Conservation (phyloP, 2,797 vertebrate genomes). For the Microcaecilia unicolor region DNA sequence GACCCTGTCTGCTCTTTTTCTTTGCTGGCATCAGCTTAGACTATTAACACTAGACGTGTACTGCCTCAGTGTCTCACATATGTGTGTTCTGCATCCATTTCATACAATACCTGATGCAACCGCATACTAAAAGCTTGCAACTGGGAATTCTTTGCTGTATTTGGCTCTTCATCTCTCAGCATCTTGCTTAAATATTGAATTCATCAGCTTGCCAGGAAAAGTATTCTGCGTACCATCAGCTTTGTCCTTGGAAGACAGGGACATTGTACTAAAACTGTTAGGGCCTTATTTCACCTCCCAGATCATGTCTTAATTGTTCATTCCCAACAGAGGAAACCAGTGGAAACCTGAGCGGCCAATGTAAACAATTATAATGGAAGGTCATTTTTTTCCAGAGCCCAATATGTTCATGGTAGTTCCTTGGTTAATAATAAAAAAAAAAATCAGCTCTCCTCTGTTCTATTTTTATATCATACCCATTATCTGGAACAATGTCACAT, state of each 20-base stretch:
- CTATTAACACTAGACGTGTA: slow-evolving; percentile 43
- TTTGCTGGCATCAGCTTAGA: slow-evolving; percentile 44
- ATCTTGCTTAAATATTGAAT: slow-evolving; percentile 24
- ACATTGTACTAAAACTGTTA: slow-evolving; percentile 33
- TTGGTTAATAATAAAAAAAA: slow-evolving; percentile 9
- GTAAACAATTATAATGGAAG: slow-evolving; percentile 35
- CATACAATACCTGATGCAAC: slow-evolving; percentile 20
- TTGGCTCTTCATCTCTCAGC: slow-evolving; percentile 23
- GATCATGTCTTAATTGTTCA: slow-evolving; percentile 45
- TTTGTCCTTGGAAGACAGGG: slow-evolving; percentile 40
- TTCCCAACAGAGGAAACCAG: slow-evolving; percentile 38
- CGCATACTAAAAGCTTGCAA: slow-evolving; percentile 16
- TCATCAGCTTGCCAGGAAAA: slow-evolving; percentile 28
- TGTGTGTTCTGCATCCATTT: slow-evolving; percentile 29
- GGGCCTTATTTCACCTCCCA: slow-evolving; percentile 33
- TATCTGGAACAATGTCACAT: not conserved
- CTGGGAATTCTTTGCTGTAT: slow-evolving; percentile 25
- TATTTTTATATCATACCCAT: not conserved
- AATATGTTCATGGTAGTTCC: slow-evolving; percentile 14
- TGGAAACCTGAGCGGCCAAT: slow-evolving; percentile 29
- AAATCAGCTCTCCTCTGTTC: not conserved
- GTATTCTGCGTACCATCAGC: slow-evolving; percentile 21
- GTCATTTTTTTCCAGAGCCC: slow-evolving; percentile 25
- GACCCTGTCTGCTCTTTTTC: slow-evolving; percentile 50
- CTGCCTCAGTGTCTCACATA: slow-evolving; percentile 13